Percentiles rank a stretch among this genome's conserved stretches.
Evolutionary conservation across 2,113 vertebrate genomes (phyloP).

Genomic region (Tragulus kanchil): DNA sequence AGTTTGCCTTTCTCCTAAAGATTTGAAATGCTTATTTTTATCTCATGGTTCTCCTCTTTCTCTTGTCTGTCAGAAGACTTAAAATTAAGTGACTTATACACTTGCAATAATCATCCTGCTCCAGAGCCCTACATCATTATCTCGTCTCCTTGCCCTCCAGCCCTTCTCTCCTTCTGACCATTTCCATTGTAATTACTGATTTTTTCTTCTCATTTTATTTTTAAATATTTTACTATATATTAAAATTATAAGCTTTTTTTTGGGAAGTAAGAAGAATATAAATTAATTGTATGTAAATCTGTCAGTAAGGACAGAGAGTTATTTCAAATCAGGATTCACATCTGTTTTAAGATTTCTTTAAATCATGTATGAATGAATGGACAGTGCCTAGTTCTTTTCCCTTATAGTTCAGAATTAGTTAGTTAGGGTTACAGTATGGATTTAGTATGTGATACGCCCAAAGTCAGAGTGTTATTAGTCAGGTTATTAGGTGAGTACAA

Average conservation of each 20-base stretch:
- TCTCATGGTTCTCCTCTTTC: neutral
- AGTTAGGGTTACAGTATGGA: neutral
- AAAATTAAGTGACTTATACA: neutral
- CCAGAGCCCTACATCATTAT: neutral
- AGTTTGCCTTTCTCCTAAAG: neutral
- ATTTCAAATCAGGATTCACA: neutral
- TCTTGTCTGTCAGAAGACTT: neutral
- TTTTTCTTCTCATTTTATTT: slow-evolving; percentile 49
- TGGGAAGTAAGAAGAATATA: neutral
- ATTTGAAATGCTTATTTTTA: slow-evolving; percentile 52
- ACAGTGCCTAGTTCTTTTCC: neutral
- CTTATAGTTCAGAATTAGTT: neutral
- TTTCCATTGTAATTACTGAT: slow-evolving; percentile 5
- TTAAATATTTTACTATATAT: neutral
- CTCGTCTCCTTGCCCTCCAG: neutral
- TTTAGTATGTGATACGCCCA: neutral
- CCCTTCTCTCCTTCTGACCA: neutral
- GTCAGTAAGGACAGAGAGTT: neutral
- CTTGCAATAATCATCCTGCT: neutral
- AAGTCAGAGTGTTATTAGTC: neutral
- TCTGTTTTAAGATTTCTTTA: slow-evolving; percentile 23
- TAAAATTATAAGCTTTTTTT: neutral
- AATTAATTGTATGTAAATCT: slow-evolving; percentile 5
- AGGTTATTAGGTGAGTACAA: neutral
- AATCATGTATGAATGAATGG: neutral